Evolutionary conservation across 1,140 invertebrate species (phyloP).

Genomic region (Panulirus ornatus): DNA sequence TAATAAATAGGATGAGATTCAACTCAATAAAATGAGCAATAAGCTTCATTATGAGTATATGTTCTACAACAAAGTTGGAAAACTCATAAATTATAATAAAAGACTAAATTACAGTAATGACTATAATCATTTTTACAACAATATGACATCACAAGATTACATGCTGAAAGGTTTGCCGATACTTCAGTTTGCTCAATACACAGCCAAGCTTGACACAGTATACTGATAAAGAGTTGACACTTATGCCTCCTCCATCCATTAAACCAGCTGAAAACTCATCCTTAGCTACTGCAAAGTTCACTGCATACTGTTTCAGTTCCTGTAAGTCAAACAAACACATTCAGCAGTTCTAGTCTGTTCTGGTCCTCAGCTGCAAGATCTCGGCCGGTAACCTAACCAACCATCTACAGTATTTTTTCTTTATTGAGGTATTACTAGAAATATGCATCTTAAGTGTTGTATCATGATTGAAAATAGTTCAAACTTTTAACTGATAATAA

Average conservation of each 20-base stretch:
- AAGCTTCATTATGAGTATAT: neutral
- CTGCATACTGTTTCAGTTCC: neutral
- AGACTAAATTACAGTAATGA: neutral
- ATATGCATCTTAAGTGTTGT: neutral
- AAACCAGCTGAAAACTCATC: neutral
- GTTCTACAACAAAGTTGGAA: neutral
- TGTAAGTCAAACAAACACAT: neutral
- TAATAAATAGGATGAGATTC: conserved; percentile 11
- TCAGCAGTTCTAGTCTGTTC: neutral
- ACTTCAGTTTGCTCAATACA: neutral
- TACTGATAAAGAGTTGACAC: neutral
- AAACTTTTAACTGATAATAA: too few species aligned
- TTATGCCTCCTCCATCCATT: neutral
- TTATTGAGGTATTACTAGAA: neutral
- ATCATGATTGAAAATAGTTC: neutral
- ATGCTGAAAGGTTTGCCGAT: conserved; percentile 13
- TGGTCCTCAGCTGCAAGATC: neutral
- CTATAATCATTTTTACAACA: neutral
- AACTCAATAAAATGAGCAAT: neutral
- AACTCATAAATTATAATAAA: neutral
- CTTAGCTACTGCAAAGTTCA: neutral
- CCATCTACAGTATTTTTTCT: neutral
- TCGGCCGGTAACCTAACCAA: neutral
- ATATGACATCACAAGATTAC: conserved; percentile 15
- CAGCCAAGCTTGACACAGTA: neutral